These are phyloP conservation scores for Eleginops maclovinus DNA, from an alignment of 2,113 vertebrate genomes.

Conservation along the genomic window DNA sequence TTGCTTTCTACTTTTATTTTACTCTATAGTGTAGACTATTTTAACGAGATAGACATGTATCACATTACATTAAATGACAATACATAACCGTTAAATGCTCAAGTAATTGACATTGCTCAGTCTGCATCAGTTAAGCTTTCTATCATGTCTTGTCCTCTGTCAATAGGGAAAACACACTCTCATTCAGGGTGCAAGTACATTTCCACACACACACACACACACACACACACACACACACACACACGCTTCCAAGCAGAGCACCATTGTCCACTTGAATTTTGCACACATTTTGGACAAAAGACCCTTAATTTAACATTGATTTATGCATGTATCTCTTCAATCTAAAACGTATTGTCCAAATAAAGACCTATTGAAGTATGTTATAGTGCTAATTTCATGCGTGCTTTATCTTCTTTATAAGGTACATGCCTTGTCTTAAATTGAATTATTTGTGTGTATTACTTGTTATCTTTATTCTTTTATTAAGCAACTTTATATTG, in stretches of 20 bases:
- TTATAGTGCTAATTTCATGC: background rate
- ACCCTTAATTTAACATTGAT: conserved; percentile 1
- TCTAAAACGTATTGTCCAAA: background rate
- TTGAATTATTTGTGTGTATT: background rate
- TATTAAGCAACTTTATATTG: conserved; percentile 36
- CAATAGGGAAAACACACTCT: conserved; percentile 20
- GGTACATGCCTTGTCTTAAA: background rate
- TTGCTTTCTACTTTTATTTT: background rate
- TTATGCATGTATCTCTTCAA: background rate
- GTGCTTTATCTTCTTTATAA: background rate
- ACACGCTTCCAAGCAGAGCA: background rate
- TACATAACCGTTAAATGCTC: background rate
- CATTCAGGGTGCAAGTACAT: conserved; percentile 3
- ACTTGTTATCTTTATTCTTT: conserved; percentile 18
- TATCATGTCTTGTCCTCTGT: conserved; percentile 20
- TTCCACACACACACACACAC: too few relatives aligned
- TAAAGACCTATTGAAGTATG: background rate
- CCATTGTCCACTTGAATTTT: conserved; percentile 7
- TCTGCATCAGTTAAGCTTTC: conserved; percentile 10
- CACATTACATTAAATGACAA: too few relatives aligned
- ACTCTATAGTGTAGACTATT: background rate
- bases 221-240: too few relatives aligned
- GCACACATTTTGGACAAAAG: conserved; percentile 5
- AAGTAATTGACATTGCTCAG: background rate
- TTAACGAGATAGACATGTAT: too few relatives aligned